These are phyloP conservation scores for Lipophrys pholis DNA, from an alignment of 2,113 vertebrate species.

Conservation along the genomic window DNA sequence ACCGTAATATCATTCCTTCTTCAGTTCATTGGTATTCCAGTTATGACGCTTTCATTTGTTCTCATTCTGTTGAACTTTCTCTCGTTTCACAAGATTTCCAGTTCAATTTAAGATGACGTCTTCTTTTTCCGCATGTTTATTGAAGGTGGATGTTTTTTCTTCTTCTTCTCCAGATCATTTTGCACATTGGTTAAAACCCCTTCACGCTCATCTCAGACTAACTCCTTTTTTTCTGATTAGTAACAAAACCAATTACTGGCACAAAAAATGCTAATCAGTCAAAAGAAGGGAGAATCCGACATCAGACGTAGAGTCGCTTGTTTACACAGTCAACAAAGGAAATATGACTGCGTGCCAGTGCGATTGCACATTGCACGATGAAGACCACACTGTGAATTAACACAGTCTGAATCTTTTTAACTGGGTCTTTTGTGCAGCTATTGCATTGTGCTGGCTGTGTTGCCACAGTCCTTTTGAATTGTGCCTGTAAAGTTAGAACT, in stretches of 20 bases:
- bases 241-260: not conserved
- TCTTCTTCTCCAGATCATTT: not conserved
- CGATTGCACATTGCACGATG: not conserved
- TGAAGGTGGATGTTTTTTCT: too few species aligned
- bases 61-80: too few species aligned
- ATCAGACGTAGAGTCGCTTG: too few species aligned
- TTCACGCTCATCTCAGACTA: not conserved
- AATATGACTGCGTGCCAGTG: not conserved
- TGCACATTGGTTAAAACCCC: not conserved
- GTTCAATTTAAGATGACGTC: too few species aligned
- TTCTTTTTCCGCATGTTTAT: too few species aligned
- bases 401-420: not conserved
- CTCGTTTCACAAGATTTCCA: too few species aligned
- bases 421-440: not conserved
- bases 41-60: too few species aligned
- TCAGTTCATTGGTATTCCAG: too few species aligned
- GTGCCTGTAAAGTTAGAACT: not conserved
- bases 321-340: not conserved
- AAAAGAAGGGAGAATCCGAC: not conserved
- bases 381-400: not conserved
- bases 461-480: not conserved
- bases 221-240: not conserved
- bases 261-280: not conserved
- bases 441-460: not conserved
- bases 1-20: too few species aligned